Base-by-base conservation (phyloP, 2,888 invertebrate genomes). In the Zaprionus bogoriensis region DNA sequence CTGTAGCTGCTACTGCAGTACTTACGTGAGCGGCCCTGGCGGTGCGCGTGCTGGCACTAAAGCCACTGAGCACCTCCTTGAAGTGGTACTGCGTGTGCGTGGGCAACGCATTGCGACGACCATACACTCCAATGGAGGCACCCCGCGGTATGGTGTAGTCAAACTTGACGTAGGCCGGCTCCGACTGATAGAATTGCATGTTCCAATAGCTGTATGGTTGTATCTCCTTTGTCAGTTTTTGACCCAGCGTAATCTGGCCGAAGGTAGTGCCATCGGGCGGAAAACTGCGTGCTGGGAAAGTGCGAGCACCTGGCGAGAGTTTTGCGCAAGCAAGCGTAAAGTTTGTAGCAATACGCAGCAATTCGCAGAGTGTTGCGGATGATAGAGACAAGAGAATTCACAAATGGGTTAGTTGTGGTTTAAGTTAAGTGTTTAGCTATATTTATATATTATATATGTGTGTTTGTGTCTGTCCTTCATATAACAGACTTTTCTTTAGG, bases 41-140 rank as follows among this genome's bases (percentile, higher is more conserved):
- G 55, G 95, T 95, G 88, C 97, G 93, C 20, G 95, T 96, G 91
- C 96, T 97, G 30, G 95, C 96, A 91, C 96, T 97, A 90, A 96
- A 97, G 64, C 97, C 97, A 88, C 96, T 97, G 52, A 98, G 92
- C 47, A 98, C 96, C 92, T 98, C 97, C 89, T 98, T 93, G 88
- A 99, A 97, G 91, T 99, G 98, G 91, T 99, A 98, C 89, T 98
- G 97, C 25, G 98, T 98, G 88, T 99, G 97, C 2, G 99, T 98
- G 3, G 99, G 99, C 57, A 98, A 92, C 39, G 98, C 97, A 89
- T 98, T 98, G 82, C 98, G 93, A 77, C 99, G 93, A 1, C 97
- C 98, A 89, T 99, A 98, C 12, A 99, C 96, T 38, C 98, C 99
- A 90, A 99, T 96, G 78, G 96, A 97, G 39, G 97, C 96, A 48